These are phyloP conservation scores for Myotis brandtii DNA, from an alignment of 2,113 vertebrate genomes.

Conservation along the genomic window DNA sequence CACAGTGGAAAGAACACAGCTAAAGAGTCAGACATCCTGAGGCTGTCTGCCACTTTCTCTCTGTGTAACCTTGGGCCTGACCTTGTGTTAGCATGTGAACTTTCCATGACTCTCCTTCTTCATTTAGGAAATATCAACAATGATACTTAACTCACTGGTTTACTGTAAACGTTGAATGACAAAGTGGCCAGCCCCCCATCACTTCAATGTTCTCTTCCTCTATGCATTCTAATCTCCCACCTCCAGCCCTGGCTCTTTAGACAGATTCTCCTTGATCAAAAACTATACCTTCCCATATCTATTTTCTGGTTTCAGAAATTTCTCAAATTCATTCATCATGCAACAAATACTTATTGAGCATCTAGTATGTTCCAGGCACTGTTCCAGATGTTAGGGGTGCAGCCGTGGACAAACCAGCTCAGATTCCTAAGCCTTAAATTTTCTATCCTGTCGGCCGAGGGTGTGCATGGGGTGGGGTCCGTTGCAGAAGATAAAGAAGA, in stretches of 20 bases:
- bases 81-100: background rate
- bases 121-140: background rate
- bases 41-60: background rate
- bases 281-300: background rate
- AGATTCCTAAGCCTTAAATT: background rate
- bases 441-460: background rate
- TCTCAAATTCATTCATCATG: background rate
- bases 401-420: background rate
- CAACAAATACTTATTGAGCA: background rate
- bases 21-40: background rate
- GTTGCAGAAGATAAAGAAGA: background rate
- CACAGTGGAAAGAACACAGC: no score
- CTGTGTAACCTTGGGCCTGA: background rate
- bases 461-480: background rate
- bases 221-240: background rate
- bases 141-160: background rate
- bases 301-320: slow-evolving; percentile 14
- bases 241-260: background rate
- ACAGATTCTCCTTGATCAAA: background rate
- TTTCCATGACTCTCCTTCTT: background rate
- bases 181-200: background rate
- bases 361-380: rapidly evolving
- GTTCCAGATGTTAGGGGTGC: background rate
- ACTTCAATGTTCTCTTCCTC: background rate
- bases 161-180: background rate